A percentile compares a stretch with the other conserved stretches of the same genome.
Conservation (phyloP, 2,888 invertebrate genomes). For the Tachina lurida region DNA sequence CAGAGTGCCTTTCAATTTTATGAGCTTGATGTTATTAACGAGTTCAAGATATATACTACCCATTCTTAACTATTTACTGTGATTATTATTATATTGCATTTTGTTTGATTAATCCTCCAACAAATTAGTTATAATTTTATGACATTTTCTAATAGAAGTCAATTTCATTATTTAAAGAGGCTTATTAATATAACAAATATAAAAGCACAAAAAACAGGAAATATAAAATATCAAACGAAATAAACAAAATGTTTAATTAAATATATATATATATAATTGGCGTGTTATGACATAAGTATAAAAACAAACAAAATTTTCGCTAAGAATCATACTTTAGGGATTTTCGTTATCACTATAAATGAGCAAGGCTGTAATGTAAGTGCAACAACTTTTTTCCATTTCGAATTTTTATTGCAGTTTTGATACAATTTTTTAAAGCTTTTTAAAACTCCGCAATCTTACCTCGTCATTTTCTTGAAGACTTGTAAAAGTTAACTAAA, state of each 20-base stretch:
- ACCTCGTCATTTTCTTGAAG: too few relatives aligned
- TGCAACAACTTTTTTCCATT: too few relatives aligned
- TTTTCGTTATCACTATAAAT: too few relatives aligned
- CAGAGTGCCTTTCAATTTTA: not conserved
- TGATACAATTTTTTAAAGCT: too few relatives aligned
- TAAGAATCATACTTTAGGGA: too few relatives aligned
- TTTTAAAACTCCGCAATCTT: too few relatives aligned
- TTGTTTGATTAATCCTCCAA: not conserved
- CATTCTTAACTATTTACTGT: not conserved
- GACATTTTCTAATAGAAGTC: slow-evolving; percentile 55
- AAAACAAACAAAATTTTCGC: too few relatives aligned
- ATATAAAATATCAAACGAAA: not conserved
- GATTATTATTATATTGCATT: not conserved
- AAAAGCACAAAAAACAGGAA: not conserved
- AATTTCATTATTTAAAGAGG: slow-evolving; percentile 42
- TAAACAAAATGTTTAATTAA: not conserved
- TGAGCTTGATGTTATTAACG: slow-evolving; percentile 50
- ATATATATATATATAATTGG: too few relatives aligned
- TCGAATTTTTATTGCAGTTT: too few relatives aligned
- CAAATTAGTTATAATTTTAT: slow-evolving; percentile 50
- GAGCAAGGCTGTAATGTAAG: too few relatives aligned
- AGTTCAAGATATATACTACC: slow-evolving; percentile 9
- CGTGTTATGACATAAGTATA: too few relatives aligned
- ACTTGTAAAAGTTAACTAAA: too few relatives aligned
- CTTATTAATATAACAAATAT: slow-evolving; percentile 18